Base-by-base conservation (phyloP, 2,888 invertebrate species). In the Heterodera filipjevi region DNA sequence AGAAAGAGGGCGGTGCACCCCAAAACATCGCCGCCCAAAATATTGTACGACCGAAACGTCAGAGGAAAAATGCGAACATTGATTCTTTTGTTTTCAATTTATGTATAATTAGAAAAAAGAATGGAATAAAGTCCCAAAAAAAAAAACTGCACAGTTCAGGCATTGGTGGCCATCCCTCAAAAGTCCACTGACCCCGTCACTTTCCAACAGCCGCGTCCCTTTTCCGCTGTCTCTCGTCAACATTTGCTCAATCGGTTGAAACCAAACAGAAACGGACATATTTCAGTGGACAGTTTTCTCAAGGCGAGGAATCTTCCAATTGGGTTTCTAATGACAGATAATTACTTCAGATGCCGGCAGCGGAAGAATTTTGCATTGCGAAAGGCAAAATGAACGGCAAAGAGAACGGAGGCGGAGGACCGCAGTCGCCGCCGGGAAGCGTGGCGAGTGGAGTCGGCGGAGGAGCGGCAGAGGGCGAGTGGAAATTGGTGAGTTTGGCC, bases 111-210 rank as follows among this genome's bases (percentile, higher is more conserved):
- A n/a, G n/a, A 32, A n/a, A n/a, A 30, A 44, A 39, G 32, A 30
- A 32, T 14, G 35, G 76, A 30, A 8, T 33, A 33, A 71, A 14
- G 16, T 49, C 66, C 33, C 66, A 19, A 59, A 59, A n/a, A 19
- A 59, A 59, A n/a, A 27, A 59, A 59, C 27, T 10, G 46, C 12
- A 32, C 49, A 72, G 8, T 70, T 76, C 30, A 85, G 83, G 85
- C 88, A 19, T 86, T 88, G 49, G 81, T 89, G 22, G 88, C 89
- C 74, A 89, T 86, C 0, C 88, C 88, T 3, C 87, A 86, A 66
- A 88, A 88, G 79, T 85, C 86, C 49, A 87, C 87, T 3, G 88
- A 88, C 77, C 85, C 84, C 3, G 87, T 87, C 1, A 81, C 85
- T 1, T 76, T 87, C 12, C 84, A 86, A 16, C 87, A 89, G 66